A percentile compares a stretch with the other conserved stretches of the same genome.
Evolutionary conservation across 1,140 invertebrate species (phyloP).

Genomic region (Drosophila subpulchrella): DNA sequence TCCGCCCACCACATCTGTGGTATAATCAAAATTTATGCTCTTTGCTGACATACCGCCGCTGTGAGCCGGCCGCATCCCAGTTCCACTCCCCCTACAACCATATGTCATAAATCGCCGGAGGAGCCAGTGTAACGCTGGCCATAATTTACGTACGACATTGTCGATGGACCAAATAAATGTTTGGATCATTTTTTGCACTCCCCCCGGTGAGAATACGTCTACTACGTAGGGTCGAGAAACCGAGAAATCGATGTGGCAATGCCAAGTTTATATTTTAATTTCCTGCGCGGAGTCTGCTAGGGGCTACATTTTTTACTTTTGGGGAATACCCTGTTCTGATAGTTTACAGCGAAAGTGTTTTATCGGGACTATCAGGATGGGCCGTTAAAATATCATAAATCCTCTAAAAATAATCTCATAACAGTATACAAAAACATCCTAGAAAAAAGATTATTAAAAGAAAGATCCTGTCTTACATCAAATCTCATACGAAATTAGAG

Average conservation of each 20-base stretch:
- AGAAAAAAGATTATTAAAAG: too few relatives aligned
- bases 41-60: constrained; percentile 41
- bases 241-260: constrained; percentile 43
- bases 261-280: constrained; percentile 70
- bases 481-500: too few relatives aligned
- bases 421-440: too few relatives aligned
- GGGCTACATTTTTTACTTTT: constrained; percentile 22
- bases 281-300: constrained; percentile 53
- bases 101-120: constrained; percentile 69
- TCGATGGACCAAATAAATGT: constrained; percentile 69
- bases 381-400: background rate
- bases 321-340: background rate
- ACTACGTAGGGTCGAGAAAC: constrained; percentile 8
- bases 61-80: constrained; percentile 42
- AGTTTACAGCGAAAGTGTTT: background rate
- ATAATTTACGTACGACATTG: constrained; percentile 73
- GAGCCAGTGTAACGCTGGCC: constrained; percentile 25
- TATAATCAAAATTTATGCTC: constrained; percentile 77
- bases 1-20: constrained; percentile 45
- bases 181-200: constrained; percentile 44
- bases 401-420: too few relatives aligned
- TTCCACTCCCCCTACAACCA: constrained; percentile 40
- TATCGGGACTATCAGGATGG: background rate
- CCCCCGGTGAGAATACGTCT: background rate
- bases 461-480: too few relatives aligned